phyloP scores from a whole-genome alignment of 1,140 invertebrate species.

The Drosophila chauvacae region DNA sequence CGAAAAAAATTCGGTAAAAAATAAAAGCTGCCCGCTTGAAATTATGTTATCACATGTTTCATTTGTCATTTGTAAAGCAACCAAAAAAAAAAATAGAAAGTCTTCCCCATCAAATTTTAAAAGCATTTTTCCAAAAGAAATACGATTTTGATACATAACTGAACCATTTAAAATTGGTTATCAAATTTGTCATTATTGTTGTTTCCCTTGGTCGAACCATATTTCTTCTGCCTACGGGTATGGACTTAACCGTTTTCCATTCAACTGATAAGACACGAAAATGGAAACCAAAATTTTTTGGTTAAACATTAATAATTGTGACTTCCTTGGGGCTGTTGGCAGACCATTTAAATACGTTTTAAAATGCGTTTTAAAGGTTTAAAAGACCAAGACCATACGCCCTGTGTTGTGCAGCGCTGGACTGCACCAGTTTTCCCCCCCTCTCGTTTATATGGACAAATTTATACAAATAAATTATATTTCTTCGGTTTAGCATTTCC shows the following conservation, averaged over 20 bases:
- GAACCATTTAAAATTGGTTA: constrained; percentile 70
- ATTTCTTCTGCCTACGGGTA: constrained; percentile 13
- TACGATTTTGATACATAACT: constrained; percentile 24
- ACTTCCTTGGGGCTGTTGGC: constrained; percentile 25
- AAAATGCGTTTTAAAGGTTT: constrained; percentile 23
- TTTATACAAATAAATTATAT: constrained; percentile 63
- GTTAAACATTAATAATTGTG: constrained; percentile 46
- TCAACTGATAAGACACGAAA: constrained; percentile 28
- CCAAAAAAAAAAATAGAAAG: constrained; percentile 31
- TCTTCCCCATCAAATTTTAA: constrained; percentile 20
- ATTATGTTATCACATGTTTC: constrained; percentile 30
- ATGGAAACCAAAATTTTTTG: constrained; percentile 14
- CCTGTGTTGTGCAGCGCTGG: no score
- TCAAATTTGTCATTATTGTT: constrained; percentile 72
- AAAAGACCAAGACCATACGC: not conserved
- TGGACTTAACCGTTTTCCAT: constrained; percentile 32
- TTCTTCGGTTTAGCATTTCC: constrained; percentile 68
- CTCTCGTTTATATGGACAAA: constrained; percentile 19
- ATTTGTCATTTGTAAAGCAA: constrained; percentile 25
- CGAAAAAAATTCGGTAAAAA: not conserved
- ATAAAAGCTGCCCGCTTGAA: constrained; percentile 16
- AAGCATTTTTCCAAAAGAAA: constrained; percentile 15
- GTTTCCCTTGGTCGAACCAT: constrained; percentile 6
- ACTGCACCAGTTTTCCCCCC: constrained; percentile 49
- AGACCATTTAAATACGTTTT: constrained; percentile 28